Base-by-base conservation (phyloP, 2,888 invertebrate genomes). In the Melanostoma mellinum region DNA sequence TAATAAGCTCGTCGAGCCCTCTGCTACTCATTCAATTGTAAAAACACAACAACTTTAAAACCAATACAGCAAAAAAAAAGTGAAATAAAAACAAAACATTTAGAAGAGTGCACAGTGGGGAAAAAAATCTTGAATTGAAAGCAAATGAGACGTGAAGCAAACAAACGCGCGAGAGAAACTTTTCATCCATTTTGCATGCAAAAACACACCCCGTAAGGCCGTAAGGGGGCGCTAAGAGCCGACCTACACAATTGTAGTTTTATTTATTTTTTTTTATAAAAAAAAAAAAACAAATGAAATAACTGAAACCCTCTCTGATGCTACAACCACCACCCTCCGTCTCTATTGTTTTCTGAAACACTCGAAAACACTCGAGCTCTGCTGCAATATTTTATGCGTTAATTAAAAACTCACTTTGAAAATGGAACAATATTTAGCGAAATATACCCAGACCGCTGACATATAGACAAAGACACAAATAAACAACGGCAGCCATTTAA, bases 61-160 rank as follows among this genome's bases (percentile, higher is more conserved):
- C 20, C 35, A 35, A 36, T 55, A 50, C 35, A 79, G 38, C 48
- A 53, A 38, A 44, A 60, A 53, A 44, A 50, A 9, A 42, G 20
- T 20, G 20, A 20, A 20, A 20, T 20, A 60, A 68, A 61, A 55
- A 76, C 4, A 52, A 9, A 6, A 5, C 32, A 52, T 3, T 30
- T 48, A 55, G 40, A 61, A n/a, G 48, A 30, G n/a, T 10, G n/a
- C 30, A 61, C 8, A 36, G 3, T 32, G 32, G 4, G 40, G 36
- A 38, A 42, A 65, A 65, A 4, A 46, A 33, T 55, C 35, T 30
- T 35, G 50, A 72, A 77, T 82, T 72, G 61, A 81, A 81, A 82
- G 36, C 77, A 73, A 82, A 82, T 82, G 81, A 82, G 81, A 68
- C 73, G 77, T 77, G 72, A 77, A 77, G 33, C 63, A 63, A 72